Percentiles rank a stretch among this genome's conserved stretches.
Evolutionary conservation across 2,113 vertebrate genomes (phyloP).

Genomic region (Irena cyanogastra): DNA sequence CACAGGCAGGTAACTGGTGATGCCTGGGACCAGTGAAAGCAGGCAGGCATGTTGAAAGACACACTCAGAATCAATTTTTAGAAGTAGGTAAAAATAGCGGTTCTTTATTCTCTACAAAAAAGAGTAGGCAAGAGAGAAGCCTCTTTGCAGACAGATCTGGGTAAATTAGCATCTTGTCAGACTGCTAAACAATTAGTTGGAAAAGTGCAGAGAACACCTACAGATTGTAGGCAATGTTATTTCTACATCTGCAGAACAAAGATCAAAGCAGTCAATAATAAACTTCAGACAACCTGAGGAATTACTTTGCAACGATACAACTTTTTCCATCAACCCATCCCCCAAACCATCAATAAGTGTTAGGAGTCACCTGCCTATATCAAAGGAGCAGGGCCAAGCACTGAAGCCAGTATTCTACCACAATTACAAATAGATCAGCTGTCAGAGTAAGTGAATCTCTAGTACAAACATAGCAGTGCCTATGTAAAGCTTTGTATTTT

Average conservation of each 20-base stretch:
- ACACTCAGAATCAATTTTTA: not conserved
- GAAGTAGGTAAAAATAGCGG: not conserved
- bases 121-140: not conserved
- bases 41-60: not conserved
- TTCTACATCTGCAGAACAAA: constrained; percentile 11
- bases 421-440: not conserved
- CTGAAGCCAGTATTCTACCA: not conserved
- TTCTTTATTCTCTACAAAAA: not conserved
- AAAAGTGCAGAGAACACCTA: not conserved
- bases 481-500: not conserved
- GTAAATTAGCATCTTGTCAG: constrained; percentile 39
- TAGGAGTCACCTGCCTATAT: not conserved
- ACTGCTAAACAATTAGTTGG: constrained; percentile 16
- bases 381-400: not conserved
- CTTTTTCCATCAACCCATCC: not conserved
- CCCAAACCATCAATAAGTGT: not conserved
- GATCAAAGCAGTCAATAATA: constrained; percentile 42
- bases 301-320: constrained; percentile 4
- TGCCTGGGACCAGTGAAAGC: not conserved
- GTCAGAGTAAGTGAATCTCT: not conserved
- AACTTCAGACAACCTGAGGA: constrained; percentile 29
- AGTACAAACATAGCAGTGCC: not conserved
- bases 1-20: not conserved
- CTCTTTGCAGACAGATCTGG: constrained; percentile 2
- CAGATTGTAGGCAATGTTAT: constrained; percentile 7